Conservation (phyloP, 1,140 invertebrate genomes). For the Orchestia grillus region DNA sequence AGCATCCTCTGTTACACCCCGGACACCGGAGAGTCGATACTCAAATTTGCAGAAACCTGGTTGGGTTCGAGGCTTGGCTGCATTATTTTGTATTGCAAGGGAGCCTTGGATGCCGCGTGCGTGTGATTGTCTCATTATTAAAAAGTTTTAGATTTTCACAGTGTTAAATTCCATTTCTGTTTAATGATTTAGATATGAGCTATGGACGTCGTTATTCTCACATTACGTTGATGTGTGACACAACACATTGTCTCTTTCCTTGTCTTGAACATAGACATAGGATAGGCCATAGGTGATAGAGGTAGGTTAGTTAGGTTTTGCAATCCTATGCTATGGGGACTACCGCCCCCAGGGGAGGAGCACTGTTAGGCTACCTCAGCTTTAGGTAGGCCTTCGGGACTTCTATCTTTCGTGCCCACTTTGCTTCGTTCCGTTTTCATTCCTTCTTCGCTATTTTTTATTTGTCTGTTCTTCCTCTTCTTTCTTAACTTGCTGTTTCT, state of each 20-base stretch:
- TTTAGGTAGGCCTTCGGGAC: too few relatives aligned
- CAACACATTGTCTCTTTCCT: not conserved
- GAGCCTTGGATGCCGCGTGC: not conserved
- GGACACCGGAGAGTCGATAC: not conserved
- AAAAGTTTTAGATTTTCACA: too few relatives aligned
- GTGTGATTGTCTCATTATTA: not conserved
- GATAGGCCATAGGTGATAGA: not conserved
- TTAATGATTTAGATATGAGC: not conserved
- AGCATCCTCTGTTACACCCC: too few relatives aligned
- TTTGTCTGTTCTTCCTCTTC: too few relatives aligned
- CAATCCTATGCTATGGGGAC: too few relatives aligned
- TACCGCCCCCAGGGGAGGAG: too few relatives aligned
- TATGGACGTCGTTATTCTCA: not conserved
- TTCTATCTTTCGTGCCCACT: too few relatives aligned
- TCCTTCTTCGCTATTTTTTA: too few relatives aligned
- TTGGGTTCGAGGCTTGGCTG: not conserved
- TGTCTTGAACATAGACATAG: not conserved
- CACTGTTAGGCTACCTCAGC: too few relatives aligned
- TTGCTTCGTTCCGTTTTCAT: too few relatives aligned
- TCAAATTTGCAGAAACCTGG: not conserved
- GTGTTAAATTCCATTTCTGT: not conserved
- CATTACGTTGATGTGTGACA: not conserved
- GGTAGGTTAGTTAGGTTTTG: not conserved
- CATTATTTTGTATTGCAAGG: not conserved
- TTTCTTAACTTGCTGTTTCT: too few relatives aligned